Evolutionary conservation across 2,888 invertebrate species (phyloP).

Genomic region (Leucoma salicis): DNA sequence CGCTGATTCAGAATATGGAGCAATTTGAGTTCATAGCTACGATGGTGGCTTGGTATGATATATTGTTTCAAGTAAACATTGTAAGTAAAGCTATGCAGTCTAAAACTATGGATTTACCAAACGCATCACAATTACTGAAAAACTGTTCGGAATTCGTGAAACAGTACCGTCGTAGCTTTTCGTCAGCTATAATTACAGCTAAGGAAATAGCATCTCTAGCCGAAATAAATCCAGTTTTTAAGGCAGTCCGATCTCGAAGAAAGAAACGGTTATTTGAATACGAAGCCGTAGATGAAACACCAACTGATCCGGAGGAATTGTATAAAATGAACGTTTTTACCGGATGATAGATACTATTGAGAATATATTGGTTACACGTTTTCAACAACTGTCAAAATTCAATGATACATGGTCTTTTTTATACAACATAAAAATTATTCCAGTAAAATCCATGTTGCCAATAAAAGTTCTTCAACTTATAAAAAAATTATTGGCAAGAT

Average conservation of each 20-base stretch:
- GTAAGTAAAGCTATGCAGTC: conserved; percentile 19
- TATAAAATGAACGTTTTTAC: too few species aligned
- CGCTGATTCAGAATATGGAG: conserved; percentile 15
- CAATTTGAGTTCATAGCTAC: conserved; percentile 19
- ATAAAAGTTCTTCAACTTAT: conserved; percentile 30
- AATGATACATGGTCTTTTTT: conserved; percentile 10
- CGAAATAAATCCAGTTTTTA: background rate
- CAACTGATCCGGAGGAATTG: too few species aligned
- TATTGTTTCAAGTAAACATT: conserved; percentile 18
- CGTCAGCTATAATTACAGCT: too few species aligned
- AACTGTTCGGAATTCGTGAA: too few species aligned
- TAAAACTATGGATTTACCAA: conserved; percentile 16
- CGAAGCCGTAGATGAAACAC: too few species aligned
- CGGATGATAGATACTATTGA: too few species aligned
- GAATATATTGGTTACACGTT: too few species aligned
- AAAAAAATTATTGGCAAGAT: conserved; percentile 23
- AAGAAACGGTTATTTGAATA: conserved; percentile 12
- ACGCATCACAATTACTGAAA: conserved; percentile 14
- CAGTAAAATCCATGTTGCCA: conserved; percentile 5
- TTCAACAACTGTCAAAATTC: too few species aligned
- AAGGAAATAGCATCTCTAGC: conserved; percentile 10
- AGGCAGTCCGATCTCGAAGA: conserved; percentile 13
- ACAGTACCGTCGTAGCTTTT: too few species aligned
- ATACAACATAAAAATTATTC: conserved; percentile 1
- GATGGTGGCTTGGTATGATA: conserved; percentile 18